phyloP scores from a whole-genome alignment of 1,140 invertebrate genomes.

The Acromyrmex heyeri region DNA sequence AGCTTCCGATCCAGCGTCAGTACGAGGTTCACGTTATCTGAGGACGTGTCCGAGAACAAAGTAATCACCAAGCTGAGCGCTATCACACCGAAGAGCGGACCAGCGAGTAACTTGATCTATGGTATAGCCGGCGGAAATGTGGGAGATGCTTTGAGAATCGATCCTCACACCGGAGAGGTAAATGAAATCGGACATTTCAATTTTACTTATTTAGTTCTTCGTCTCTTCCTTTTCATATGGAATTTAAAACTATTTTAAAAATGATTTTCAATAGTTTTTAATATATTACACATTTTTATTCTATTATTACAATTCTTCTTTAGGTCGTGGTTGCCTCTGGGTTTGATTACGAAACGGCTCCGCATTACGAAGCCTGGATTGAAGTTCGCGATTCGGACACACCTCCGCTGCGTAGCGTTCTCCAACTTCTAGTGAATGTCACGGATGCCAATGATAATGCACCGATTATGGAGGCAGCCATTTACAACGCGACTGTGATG shows the following conservation, averaged over 20 bases:
- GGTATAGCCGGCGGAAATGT: conserved; percentile 97
- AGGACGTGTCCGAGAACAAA: conserved; percentile 92
- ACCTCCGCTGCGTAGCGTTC: conserved; percentile 92
- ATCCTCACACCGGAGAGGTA: conserved; percentile 92
- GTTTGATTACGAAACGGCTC: conserved; percentile 95
- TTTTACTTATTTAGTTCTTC: not conserved
- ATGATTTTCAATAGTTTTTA: not conserved
- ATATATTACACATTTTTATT: not conserved
- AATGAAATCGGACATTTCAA: not conserved
- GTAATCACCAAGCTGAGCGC: conserved; percentile 91
- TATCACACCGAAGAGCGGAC: conserved; percentile 91
- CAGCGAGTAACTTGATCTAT: conserved; percentile 91
- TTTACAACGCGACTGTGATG: conserved; percentile 94
- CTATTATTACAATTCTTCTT: conserved; percentile 21
- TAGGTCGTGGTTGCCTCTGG: conserved; percentile 90
- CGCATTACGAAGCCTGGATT: conserved; percentile 96
- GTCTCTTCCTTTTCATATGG: not conserved
- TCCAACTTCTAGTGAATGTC: conserved; percentile 93
- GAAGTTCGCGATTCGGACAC: conserved; percentile 95
- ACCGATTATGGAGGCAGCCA: conserved; percentile 92
- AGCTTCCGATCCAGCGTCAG: conserved; percentile 90
- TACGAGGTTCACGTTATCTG: conserved; percentile 91
- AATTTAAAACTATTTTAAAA: not conserved
- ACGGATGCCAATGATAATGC: conserved; percentile 97
- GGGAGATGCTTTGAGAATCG: conserved; percentile 93